These are phyloP conservation scores for Aspidoscelis tigris DNA, from an alignment of 2,113 vertebrate genomes.

Conservation along the genomic window DNA sequence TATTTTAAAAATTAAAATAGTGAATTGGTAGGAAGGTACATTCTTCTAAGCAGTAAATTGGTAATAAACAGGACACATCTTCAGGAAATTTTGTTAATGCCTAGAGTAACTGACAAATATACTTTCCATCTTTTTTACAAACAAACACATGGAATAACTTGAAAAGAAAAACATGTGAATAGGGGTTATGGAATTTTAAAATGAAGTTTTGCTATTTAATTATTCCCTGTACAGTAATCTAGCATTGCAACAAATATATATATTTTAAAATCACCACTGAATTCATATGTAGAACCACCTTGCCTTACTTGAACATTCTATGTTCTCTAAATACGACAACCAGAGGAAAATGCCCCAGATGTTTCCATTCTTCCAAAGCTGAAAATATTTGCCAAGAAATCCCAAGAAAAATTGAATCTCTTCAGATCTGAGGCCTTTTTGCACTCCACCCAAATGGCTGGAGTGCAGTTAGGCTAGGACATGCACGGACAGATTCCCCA, in stretches of 20 bases:
- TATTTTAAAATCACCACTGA: background rate
- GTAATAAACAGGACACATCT: conserved; percentile 27
- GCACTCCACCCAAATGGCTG: too few species aligned
- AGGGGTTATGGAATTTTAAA: conserved; percentile 46
- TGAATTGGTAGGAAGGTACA: conserved; percentile 49
- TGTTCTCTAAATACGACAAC: conserved; percentile 18
- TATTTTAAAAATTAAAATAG: conserved; percentile 32
- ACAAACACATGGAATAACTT: conserved; percentile 29
- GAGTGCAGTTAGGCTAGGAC: too few species aligned
- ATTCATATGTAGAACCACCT: background rate
- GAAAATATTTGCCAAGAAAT: background rate
- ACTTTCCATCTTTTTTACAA: conserved; percentile 31
- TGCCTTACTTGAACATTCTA: background rate
- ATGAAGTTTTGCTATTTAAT: conserved; percentile 21
- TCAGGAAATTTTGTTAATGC: conserved; percentile 29
- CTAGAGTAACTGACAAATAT: conserved; percentile 26
- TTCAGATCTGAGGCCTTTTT: background rate
- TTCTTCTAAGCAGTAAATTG: conserved; percentile 50
- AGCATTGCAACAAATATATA: background rate
- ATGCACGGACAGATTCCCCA: too few species aligned
- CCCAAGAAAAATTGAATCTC: conserved; percentile 15
- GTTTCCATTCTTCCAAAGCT: too few species aligned
- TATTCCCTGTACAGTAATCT: conserved; percentile 1
- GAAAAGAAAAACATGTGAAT: background rate
- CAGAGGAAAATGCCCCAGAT: background rate